A percentile compares a stretch with the other conserved stretches of the same genome.
Conservation (phyloP, 2,797 vertebrate species). For the Dicrostonyx torquatus region DNA sequence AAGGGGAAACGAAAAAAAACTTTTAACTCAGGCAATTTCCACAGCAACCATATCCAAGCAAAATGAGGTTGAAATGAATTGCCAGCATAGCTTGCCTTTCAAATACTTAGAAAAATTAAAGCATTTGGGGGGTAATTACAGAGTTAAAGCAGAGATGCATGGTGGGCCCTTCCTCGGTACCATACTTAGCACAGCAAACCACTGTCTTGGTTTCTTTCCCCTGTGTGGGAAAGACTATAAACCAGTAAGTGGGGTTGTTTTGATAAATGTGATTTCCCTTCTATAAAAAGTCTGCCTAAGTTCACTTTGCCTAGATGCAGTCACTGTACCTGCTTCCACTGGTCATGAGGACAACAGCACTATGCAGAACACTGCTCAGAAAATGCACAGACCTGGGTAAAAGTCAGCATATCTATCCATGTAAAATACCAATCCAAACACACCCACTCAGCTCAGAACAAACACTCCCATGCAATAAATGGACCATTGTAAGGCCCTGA, state of each 20-base stretch:
- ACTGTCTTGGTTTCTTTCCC: background rate
- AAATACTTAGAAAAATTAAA: constrained; percentile 13
- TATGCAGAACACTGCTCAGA: background rate
- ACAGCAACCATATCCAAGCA: background rate
- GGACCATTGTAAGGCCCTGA: background rate
- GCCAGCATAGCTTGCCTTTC: background rate
- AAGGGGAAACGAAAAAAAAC: constrained; percentile 11
- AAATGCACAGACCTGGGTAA: background rate
- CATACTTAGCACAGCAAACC: background rate
- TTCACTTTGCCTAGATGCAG: background rate
- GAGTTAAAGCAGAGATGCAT: background rate
- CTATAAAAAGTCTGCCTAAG: background rate
- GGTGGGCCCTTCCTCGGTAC: background rate
- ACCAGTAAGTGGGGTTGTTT: background rate
- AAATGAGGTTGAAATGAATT: constrained; percentile 16
- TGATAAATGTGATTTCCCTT: constrained; percentile 25
- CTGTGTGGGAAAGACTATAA: background rate
- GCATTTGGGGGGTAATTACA: background rate
- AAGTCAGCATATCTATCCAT: background rate
- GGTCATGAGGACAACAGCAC: background rate
- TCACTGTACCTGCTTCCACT: background rate
- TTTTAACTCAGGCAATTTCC: constrained; percentile 45
- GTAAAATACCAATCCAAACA: background rate
- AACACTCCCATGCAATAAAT: background rate
- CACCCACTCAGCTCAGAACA: background rate